phyloP scores from a whole-genome alignment of 2,888 invertebrate species.

The Lasiommata megera region DNA sequence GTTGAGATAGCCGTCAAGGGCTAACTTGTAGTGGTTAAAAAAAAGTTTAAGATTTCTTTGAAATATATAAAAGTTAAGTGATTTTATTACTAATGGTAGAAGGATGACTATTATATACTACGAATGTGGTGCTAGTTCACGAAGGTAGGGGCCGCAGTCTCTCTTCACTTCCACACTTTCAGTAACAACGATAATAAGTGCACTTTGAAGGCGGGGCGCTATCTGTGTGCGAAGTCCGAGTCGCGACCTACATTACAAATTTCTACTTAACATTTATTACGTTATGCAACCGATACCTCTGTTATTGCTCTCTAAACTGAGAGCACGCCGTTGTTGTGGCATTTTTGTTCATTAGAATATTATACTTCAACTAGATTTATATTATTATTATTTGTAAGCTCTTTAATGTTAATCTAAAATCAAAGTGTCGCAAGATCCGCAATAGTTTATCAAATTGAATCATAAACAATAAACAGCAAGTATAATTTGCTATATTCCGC shows the following conservation, averaged over 20 bases:
- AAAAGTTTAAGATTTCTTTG: too few species aligned
- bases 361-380: not conserved
- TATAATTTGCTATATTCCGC: too few species aligned
- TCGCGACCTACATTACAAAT: constrained; percentile 29
- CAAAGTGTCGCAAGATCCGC: too few species aligned
- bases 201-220: constrained; percentile 2
- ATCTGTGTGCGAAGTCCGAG: not conserved
- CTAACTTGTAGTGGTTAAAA: too few species aligned
- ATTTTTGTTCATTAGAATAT: not conserved
- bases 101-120: too few species aligned
- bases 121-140: not conserved
- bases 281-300: constrained; percentile 24
- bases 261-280: constrained; percentile 20
- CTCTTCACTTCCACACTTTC: not conserved
- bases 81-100: too few species aligned
- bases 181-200: not conserved
- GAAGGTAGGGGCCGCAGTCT: not conserved
- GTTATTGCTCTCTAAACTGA: constrained; percentile 1
- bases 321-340: not conserved
- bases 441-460: too few species aligned
- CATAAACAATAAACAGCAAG: too few species aligned
- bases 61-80: too few species aligned
- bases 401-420: too few species aligned
- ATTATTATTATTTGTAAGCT: not conserved
- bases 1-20: too few species aligned